Evolutionary conservation across 2,888 invertebrate species (phyloP).

Genomic region (Cheilosia pagana): DNA sequence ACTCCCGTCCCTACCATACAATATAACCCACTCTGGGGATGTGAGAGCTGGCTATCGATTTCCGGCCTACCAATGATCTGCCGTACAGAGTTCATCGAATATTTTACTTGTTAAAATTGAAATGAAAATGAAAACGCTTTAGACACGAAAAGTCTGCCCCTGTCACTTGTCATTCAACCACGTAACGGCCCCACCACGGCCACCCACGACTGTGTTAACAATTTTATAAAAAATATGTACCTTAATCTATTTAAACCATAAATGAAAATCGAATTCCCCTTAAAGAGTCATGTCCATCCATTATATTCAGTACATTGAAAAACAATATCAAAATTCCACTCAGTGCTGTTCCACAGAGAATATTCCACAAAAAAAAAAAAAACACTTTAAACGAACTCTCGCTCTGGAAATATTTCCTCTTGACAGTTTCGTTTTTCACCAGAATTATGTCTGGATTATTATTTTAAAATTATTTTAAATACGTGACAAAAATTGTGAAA

Average conservation of each 20-base stretch:
- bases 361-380: background rate
- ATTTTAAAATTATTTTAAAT: conserved; percentile 69
- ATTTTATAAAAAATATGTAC: background rate
- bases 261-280: conserved; percentile 12
- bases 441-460: conserved; percentile 71
- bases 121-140: too few species aligned
- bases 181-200: too few species aligned
- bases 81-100: too few species aligned
- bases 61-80: too few species aligned
- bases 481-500: conserved; percentile 71
- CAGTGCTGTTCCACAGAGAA: conserved; percentile 41
- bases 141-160: too few species aligned
- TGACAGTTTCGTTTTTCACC: conserved; percentile 59
- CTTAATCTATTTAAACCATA: conserved; percentile 19
- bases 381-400: conserved; percentile 45
- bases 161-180: too few species aligned
- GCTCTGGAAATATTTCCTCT: conserved; percentile 19
- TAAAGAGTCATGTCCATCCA: conserved; percentile 1
- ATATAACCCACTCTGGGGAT: too few species aligned
- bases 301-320: conserved; percentile 12
- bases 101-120: too few species aligned
- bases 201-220: background rate
- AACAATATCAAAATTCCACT: conserved; percentile 62
- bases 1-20: too few species aligned
- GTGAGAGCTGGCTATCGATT: too few species aligned